These are phyloP conservation scores for Caenorhabditis zanzibari DNA, from an alignment of 2,888 invertebrate species.

Conservation along the genomic window DNA sequence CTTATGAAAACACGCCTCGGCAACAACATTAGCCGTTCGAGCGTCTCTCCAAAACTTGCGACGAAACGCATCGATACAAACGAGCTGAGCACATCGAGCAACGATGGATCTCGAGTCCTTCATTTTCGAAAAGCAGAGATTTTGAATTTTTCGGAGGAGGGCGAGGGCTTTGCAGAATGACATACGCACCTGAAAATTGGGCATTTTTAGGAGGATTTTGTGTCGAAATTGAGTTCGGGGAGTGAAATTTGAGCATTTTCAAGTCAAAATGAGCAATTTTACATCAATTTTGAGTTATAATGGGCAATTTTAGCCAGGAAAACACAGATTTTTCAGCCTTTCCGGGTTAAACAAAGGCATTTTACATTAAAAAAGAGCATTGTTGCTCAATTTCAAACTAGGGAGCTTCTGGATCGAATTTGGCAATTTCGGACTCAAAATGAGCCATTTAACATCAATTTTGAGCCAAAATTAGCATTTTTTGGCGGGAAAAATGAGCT, in stretches of 20 bases:
- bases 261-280: neutral
- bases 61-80: constrained; percentile 95
- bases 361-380: neutral
- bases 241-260: neutral
- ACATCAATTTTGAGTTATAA: no score
- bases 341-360: neutral
- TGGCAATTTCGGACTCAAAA: neutral
- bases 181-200: constrained; percentile 90
- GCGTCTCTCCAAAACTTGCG: constrained; percentile 95
- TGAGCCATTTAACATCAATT: neutral
- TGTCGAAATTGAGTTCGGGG: neutral
- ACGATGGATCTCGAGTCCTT: constrained; percentile 83
- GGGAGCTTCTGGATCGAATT: no score
- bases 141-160: constrained; percentile 90
- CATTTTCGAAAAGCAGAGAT: constrained; percentile 91
- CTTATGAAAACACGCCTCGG: constrained; percentile 95
- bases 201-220: no score
- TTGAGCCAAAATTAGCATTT: no score
- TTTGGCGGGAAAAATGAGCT: neutral
- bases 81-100: constrained; percentile 84
- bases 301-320: no score
- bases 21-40: constrained; percentile 97
- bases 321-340: no score
- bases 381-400: no score
- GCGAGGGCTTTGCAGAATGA: constrained; percentile 94